These are phyloP conservation scores for Lepidurus packardi DNA, from an alignment of 1,140 invertebrate species.

Conservation along the genomic window DNA sequence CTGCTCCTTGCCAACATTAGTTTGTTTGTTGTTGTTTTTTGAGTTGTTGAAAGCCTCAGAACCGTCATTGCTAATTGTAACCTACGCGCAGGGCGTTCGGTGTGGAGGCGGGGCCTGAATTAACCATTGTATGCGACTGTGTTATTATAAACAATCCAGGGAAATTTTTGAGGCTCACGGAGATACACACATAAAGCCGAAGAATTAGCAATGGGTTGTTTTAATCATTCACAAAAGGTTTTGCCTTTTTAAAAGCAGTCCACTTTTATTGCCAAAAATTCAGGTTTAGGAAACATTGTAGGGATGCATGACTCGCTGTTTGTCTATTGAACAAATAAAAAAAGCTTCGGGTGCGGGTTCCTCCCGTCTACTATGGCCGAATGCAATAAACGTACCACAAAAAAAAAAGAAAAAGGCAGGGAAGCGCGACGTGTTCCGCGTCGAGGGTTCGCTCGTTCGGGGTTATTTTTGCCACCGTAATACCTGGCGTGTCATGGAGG, in stretches of 20 bases:
- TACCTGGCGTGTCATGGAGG: constrained; percentile 9
- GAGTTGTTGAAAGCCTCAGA: not conserved
- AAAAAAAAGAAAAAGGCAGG: not conserved
- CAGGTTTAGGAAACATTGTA: too few species aligned
- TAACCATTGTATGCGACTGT: not conserved
- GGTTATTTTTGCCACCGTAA: constrained; percentile 13
- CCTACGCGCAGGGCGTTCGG: not conserved
- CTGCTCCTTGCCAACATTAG: too few species aligned
- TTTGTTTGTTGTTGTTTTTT: not conserved
- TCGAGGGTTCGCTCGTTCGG: constrained; percentile 16
- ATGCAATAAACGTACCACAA: not conserved
- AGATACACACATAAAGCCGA: too few species aligned
- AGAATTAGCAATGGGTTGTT: too few species aligned
- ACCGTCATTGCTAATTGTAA: not conserved
- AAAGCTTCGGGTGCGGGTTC: too few species aligned
- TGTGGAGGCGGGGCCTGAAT: not conserved
- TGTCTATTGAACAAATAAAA: not conserved
- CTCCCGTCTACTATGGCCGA: not conserved
- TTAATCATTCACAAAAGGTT: too few species aligned
- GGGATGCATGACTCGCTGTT: not conserved
- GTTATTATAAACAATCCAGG: not conserved
- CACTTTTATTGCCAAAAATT: too few species aligned
- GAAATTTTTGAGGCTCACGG: too few species aligned
- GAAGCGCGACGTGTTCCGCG: constrained; percentile 8
- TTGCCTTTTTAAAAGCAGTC: too few species aligned